Evolutionary conservation across 2,113 vertebrate species (phyloP), one percentile per base, ranked within the genome.

Genomic region (Heterochromis multidens): DNA sequence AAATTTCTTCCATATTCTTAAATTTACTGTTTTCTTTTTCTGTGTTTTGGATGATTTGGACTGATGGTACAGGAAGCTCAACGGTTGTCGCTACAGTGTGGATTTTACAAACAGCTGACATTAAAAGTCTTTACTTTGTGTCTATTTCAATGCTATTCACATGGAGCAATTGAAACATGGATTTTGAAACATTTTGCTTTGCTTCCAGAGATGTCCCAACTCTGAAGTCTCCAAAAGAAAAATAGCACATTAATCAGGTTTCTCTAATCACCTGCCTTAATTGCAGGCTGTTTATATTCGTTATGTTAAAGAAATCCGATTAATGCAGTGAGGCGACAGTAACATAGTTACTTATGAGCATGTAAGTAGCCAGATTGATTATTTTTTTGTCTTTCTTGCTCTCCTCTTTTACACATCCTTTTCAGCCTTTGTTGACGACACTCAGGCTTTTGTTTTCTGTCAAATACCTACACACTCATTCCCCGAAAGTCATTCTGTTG

Each of bases 291-390:
- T 35, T 85, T 79, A 76, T 83, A 72, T 72, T 77, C 17, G 4
- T 13, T 23, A 49, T 1, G 9, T 5, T 43, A 72, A 79, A 82
- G 61, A n/a, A 84, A 92, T 85, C 77, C 7, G 74, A 93, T 88
- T 84, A 93, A 62, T 58, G 85, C 72, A 54, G 57, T 61, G 80
- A 86, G 33, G 77, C 59, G 60, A 84, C 78, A 80, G 81, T 86
- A 84, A 88, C 61, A 65, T 74, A 86, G 82, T 82, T 86, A 84
- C 54, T 84, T 77, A 74, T 74, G 40, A 19, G 16, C 2, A 59
- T 29, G 57, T 65, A 21, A 86, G 83, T 54, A 84, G 57, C 33
- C 31, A 82, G 83, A 91, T 77, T 92, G 59, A 89, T 86, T 86
- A 21, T 63, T 56, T 27, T n/a, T 25, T 78, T 70, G 23, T 23